These are phyloP conservation scores for Hyperoplus lanceolatus DNA, from an alignment of 2,797 vertebrate genomes.

Conservation along the genomic window DNA sequence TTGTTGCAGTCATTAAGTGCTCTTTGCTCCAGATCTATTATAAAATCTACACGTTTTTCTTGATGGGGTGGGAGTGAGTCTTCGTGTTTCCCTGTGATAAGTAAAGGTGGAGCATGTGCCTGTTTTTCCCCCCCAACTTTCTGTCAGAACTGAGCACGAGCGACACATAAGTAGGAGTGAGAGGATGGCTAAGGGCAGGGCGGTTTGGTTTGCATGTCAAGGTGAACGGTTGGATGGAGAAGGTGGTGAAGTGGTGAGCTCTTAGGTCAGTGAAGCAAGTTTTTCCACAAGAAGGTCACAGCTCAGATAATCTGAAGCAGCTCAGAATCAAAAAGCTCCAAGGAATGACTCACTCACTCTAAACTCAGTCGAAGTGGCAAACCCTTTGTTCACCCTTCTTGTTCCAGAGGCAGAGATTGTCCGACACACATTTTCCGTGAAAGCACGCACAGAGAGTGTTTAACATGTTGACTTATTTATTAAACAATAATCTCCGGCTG, in stretches of 20 bases:
- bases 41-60: conserved; percentile 63
- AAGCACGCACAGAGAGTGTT: too few species aligned
- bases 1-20: conserved; percentile 41
- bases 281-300: conserved; percentile 50
- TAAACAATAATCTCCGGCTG: too few species aligned
- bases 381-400: neutral
- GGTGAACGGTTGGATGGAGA: conserved; percentile 58
- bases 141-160: conserved; percentile 31
- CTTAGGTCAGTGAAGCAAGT: conserved; percentile 49
- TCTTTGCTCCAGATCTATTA: conserved; percentile 38
- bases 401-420: neutral
- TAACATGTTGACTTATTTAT: too few species aligned
- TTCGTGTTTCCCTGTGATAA: conserved; percentile 64
- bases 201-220: conserved; percentile 46
- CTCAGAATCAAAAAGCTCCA: conserved; percentile 19
- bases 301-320: conserved; percentile 39
- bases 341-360: conserved; percentile 2
- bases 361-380: neutral
- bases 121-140: conserved; percentile 12
- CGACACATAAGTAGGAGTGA: conserved; percentile 8
- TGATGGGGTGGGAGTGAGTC: conserved; percentile 73
- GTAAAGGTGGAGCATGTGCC: conserved; percentile 43
- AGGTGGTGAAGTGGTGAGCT: conserved; percentile 12
- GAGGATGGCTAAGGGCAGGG: conserved; percentile 8
- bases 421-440: too few species aligned